These are phyloP conservation scores for Atrina japonica DNA, from an alignment of 2,888 invertebrate genomes.

Conservation along the genomic window DNA sequence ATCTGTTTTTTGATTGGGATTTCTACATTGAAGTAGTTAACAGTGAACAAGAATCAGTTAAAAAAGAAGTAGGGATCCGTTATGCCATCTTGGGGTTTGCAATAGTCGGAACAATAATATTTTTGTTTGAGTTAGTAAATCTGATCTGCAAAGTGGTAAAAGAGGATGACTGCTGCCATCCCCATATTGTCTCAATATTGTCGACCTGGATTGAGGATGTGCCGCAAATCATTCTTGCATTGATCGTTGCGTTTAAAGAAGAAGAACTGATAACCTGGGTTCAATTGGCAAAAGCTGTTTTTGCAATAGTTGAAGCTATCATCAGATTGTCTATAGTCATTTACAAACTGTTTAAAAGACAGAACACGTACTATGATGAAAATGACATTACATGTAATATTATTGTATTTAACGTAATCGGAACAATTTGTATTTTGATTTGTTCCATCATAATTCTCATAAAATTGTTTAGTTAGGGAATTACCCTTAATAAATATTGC, in stretches of 20 bases:
- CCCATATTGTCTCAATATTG: background rate
- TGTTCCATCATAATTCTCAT: no score
- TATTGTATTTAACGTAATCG: no score
- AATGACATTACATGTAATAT: no score
- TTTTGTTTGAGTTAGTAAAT: background rate
- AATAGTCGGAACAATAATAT: background rate
- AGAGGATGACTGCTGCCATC: no score
- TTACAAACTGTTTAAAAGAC: no score
- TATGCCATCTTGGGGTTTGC: constrained; percentile 13
- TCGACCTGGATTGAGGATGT: constrained; percentile 2
- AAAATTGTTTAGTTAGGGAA: no score
- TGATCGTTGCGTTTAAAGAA: constrained; percentile 4
- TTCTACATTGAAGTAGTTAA: background rate
- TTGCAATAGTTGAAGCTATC: background rate
- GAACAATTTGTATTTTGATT: no score
- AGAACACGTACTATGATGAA: no score
- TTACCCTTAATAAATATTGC: no score
- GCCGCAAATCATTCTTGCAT: constrained; percentile 7
- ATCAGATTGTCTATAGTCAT: background rate
- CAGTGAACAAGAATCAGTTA: constrained; percentile 4
- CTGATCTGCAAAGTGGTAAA: no score
- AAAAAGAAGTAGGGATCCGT: background rate
- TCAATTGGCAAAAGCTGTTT: constrained; percentile 5
- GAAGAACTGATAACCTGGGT: constrained; percentile 1
- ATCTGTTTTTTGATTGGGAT: constrained; percentile 10